A percentile compares a stretch with the other conserved stretches of the same genome.
These are phyloP conservation scores for Chloropsis hardwickii DNA, from an alignment of 2,113 vertebrate genomes.

Conservation along the genomic window DNA sequence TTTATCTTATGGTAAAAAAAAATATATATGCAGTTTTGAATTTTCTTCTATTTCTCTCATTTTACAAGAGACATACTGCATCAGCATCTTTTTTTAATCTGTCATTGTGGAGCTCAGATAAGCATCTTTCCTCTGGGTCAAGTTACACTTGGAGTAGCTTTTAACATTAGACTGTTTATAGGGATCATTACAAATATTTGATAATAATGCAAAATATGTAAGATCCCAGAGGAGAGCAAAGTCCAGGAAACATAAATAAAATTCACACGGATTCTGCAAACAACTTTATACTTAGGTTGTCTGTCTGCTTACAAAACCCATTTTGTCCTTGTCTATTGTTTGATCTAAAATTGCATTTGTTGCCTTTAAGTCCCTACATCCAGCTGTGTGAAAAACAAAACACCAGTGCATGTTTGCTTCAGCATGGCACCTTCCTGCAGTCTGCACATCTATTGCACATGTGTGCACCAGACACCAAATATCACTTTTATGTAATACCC, in stretches of 20 bases:
- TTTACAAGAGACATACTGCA: background rate
- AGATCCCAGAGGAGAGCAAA: conserved; percentile 17
- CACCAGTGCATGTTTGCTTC: background rate
- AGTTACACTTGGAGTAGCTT: conserved; percentile 69
- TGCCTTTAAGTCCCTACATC: background rate
- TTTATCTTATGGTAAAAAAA: background rate
- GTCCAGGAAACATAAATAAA: background rate
- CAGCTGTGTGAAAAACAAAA: background rate
- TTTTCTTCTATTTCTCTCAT: background rate
- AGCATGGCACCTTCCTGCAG: background rate
- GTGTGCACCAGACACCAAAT: background rate
- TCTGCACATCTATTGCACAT: background rate
- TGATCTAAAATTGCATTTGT: background rate
- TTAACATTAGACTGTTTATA: conserved; percentile 61
- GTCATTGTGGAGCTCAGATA: conserved; percentile 53
- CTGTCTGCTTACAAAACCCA: background rate
- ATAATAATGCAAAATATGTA: conserved; percentile 70
- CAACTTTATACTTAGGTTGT: background rate
- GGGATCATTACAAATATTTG: conserved; percentile 70
- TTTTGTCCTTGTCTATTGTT: background rate
- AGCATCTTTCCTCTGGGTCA: conserved; percentile 57
- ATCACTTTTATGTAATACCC: background rate
- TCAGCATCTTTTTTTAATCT: conserved; percentile 44
- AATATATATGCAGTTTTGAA: background rate
- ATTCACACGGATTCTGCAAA: background rate